Evolutionary conservation across 2,888 invertebrate genomes (phyloP), one percentile per base, ranked within the genome.

Genomic region (Helleia helle): DNA sequence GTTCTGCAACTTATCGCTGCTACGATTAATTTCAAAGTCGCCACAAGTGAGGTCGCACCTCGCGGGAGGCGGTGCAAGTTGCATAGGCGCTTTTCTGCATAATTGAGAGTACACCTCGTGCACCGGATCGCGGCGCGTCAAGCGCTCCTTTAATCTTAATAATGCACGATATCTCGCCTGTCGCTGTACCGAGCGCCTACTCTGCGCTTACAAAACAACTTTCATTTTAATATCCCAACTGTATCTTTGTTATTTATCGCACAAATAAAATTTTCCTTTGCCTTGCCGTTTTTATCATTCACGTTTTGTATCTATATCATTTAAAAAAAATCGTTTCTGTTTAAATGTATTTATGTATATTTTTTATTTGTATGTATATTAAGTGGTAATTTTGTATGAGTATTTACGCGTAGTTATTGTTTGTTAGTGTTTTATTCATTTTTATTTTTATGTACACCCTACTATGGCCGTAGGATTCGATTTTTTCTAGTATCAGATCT

Each of bases 141-240:
- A 36, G 44, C 46, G 41, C 37, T 46, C 38, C 45, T 49, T 46
- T 49, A 46, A 50, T 48, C 41, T 44, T 41, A 41, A 40, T 50
- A 50, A 48, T 48, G 49, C 44, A 43, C 22, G 37, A 22, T 22
- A 22, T 22, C 22, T 22, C 34, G 12, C 28, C 12, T 11, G 9
- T 12, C 7, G 11, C 26, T 9, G 26, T 2, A 4, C 4, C 4
- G 12, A 11, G 27, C 12, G 4, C 9, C 18, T 34, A 15, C 30
- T 30, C 14, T 9, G 30, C 14, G 30, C 15, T n/a, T n/a, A 30
- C 30, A 18, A 34, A 34, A 34, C 26, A 36, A 9, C 9, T 8
- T 14, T 24, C 36, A 24, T 34, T 44, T 37, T 44, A 38, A 44
- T 44, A 38, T 18, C 22, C 37, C 37, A 26, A 11, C 31, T 38